A percentile compares a stretch with the other conserved stretches of the same genome.
phyloP scores from a whole-genome alignment of 2,888 invertebrate species.

The Chorisops tibialis region DNA sequence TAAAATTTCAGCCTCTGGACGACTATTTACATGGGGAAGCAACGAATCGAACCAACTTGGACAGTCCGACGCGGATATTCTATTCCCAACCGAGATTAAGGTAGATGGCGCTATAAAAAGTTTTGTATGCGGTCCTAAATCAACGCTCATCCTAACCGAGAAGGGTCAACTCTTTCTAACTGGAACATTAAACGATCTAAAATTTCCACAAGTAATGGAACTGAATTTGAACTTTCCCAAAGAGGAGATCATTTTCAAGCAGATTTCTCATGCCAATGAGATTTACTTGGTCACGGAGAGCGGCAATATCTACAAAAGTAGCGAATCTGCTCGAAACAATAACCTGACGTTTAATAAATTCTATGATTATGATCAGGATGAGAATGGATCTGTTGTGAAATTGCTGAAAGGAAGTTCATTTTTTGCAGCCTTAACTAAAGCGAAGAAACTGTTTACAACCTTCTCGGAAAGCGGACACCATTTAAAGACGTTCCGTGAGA shows the following conservation, averaged over 20 bases:
- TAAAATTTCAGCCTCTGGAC: constrained; percentile 42
- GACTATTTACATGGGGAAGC: constrained; percentile 48
- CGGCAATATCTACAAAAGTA: constrained; percentile 48
- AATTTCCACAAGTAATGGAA: constrained; percentile 47
- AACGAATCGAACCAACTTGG: constrained; percentile 46
- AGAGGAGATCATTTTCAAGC: constrained; percentile 42
- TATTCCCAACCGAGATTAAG: constrained; percentile 45
- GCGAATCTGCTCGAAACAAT: constrained; percentile 46
- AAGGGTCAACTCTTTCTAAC: constrained; percentile 45
- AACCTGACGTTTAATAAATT: constrained; percentile 49
- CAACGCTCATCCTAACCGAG: constrained; percentile 48
- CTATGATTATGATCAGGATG: constrained; percentile 51
- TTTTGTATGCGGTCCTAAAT: constrained; percentile 48
- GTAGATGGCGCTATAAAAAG: constrained; percentile 44
- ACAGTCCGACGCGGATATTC: constrained; percentile 16
- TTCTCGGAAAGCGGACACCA: constrained; percentile 52
- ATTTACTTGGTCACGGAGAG: constrained; percentile 49
- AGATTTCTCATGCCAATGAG: constrained; percentile 49
- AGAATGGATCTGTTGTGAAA: constrained; percentile 50
- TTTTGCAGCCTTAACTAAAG: constrained; percentile 47
- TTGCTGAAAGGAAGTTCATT: constrained; percentile 48
- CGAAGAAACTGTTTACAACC: constrained; percentile 50
- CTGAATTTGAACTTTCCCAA: constrained; percentile 46
- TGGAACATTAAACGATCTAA: constrained; percentile 47
- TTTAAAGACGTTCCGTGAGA: constrained; percentile 50